Conservation (phyloP, 2,888 invertebrate species). For the Platycnemis pennipes region DNA sequence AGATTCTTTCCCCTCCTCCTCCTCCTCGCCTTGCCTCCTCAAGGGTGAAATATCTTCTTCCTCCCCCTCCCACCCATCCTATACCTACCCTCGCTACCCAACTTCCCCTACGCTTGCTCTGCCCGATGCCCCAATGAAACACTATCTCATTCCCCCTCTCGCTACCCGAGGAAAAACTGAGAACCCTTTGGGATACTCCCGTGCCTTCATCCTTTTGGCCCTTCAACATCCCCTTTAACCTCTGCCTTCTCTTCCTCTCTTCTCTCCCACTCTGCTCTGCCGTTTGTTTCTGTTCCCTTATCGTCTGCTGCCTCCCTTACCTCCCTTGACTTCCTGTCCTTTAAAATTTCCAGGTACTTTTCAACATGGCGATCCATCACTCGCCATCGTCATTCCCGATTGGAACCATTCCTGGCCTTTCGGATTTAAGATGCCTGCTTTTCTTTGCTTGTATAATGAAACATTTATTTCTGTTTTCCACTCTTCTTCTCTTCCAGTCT, state of each 20-base stretch:
- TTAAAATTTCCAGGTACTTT: not conserved
- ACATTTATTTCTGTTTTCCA: not conserved
- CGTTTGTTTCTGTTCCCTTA: not conserved
- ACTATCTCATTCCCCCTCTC: constrained; percentile 3
- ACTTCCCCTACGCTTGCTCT: not conserved
- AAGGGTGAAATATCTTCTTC: constrained; percentile 37
- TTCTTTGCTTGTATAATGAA: too few relatives aligned
- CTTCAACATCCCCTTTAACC: constrained; percentile 14
- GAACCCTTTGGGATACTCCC: constrained; percentile 10
- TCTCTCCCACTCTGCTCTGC: not conserved
- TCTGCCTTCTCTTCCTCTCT: not conserved
- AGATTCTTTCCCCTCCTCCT: not conserved
- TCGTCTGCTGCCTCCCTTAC: not conserved
- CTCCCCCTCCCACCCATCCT: not conserved
- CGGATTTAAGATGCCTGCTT: not conserved
- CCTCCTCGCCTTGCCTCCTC: not conserved
- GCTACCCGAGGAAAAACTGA: not conserved
- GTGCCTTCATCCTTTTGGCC: not conserved
- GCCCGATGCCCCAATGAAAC: constrained; percentile 51
- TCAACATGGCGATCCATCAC: not conserved
- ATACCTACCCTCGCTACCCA: not conserved
- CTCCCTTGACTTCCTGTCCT: not conserved
- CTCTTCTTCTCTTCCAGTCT: too few relatives aligned
- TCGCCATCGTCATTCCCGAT: not conserved
- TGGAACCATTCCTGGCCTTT: not conserved